Percentiles rank a stretch among this genome's conserved stretches.
Conservation (phyloP, 2,797 vertebrate species). For the Leptodon cayanensis region DNA sequence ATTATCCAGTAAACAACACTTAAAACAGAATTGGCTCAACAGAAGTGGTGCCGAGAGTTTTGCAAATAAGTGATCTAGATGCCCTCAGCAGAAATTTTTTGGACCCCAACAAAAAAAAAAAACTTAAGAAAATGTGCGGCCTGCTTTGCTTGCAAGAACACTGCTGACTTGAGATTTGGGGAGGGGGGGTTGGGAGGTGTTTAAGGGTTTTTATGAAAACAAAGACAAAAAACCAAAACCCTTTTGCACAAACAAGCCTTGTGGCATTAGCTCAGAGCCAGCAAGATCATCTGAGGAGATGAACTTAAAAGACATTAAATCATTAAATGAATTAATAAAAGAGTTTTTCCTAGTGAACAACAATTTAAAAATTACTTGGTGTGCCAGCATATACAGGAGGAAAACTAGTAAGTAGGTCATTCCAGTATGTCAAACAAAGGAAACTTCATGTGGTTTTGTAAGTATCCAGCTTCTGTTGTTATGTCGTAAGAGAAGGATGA, state of each 20-base stretch:
- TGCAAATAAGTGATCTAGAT: background rate
- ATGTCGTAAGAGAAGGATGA: background rate
- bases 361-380: background rate
- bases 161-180: background rate
- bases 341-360: background rate
- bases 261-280: background rate
- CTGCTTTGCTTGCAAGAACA: background rate
- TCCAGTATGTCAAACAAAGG: background rate
- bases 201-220: background rate
- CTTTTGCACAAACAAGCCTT: background rate
- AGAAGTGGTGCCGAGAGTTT: background rate
- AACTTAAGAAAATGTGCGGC: background rate
- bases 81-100: background rate
- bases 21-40: background rate
- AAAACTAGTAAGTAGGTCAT: background rate
- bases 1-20: background rate
- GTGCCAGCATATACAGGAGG: background rate
- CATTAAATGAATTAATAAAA: background rate
- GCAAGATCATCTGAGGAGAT: background rate
- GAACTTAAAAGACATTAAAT: background rate
- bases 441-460: background rate
- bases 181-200: background rate
- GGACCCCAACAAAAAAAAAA: background rate
- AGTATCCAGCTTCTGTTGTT: background rate
- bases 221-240: background rate